Percentiles rank a stretch among this genome's conserved stretches.
These are phyloP conservation scores for Ceratitis capitata DNA, from an alignment of 1,140 invertebrate genomes.

Conservation along the genomic window DNA sequence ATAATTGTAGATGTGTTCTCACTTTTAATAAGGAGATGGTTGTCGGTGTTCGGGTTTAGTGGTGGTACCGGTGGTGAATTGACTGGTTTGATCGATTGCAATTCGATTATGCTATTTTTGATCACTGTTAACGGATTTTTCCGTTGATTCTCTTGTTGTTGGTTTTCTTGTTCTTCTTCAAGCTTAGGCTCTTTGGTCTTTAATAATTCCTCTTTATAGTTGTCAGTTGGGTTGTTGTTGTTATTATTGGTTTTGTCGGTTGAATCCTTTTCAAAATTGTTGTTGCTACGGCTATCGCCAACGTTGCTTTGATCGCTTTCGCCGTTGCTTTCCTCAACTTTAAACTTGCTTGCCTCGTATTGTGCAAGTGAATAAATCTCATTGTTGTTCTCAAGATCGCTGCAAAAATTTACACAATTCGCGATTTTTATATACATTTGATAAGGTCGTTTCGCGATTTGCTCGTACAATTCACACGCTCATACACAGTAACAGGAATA, in stretches of 20 bases:
- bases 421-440: background rate
- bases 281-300: slow-evolving; percentile 46
- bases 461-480: slow-evolving; percentile 51
- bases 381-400: slow-evolving; percentile 86
- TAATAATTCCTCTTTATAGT: slow-evolving; percentile 42
- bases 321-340: slow-evolving; percentile 47
- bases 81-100: slow-evolving; percentile 11
- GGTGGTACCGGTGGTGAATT: slow-evolving; percentile 43
- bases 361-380: slow-evolving; percentile 85
- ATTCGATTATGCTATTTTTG: slow-evolving; percentile 22
- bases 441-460: background rate
- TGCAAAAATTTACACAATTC: slow-evolving; percentile 68
- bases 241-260: slow-evolving; percentile 39
- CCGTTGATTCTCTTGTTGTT: slow-evolving; percentile 2
- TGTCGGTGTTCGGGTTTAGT: slow-evolving; percentile 29
- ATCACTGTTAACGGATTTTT: slow-evolving; percentile 38
- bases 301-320: slow-evolving; percentile 41
- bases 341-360: slow-evolving; percentile 63
- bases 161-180: slow-evolving; percentile 39
- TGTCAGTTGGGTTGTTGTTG: slow-evolving; percentile 43
- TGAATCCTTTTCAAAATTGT: slow-evolving; percentile 44
- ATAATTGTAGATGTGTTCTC: slow-evolving; percentile 28
- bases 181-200: slow-evolving; percentile 36
- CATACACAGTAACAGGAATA: slow-evolving; percentile 45
- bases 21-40: slow-evolving; percentile 4